These are phyloP conservation scores for Myrmecophaga tridactyla DNA, from an alignment of 2,113 vertebrate genomes.

Conservation along the genomic window DNA sequence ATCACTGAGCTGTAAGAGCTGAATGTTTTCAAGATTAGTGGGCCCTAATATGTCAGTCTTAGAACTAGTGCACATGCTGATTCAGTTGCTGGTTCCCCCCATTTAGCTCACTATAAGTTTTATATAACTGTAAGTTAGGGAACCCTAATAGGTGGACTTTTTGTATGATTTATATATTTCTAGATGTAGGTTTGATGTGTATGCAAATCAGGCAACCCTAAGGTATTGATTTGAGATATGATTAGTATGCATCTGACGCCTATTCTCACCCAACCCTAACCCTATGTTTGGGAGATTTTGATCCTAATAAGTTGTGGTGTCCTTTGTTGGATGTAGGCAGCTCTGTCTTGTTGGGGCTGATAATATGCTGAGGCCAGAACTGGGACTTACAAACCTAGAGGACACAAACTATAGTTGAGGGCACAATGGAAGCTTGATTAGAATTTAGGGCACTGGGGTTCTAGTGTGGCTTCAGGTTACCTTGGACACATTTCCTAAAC, in stretches of 20 bases:
- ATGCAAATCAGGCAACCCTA: neutral
- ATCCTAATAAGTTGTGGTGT: neutral
- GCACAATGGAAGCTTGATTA: neutral
- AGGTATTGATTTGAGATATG: neutral
- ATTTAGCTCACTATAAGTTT: neutral
- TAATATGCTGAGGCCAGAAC: neutral
- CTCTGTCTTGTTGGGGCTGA: neutral
- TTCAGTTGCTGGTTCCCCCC: neutral
- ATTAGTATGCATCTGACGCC: neutral
- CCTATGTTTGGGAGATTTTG: too few relatives aligned
- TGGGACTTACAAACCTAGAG: neutral
- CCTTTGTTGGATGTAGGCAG: neutral
- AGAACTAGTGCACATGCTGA: neutral
- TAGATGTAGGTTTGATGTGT: neutral
- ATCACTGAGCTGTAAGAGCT: neutral
- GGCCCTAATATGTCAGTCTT: neutral
- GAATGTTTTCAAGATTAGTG: neutral
- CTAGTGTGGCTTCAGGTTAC: neutral
- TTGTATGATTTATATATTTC: neutral
- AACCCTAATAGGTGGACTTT: neutral
- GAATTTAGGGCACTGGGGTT: neutral
- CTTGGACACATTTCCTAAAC: neutral
- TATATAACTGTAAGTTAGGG: neutral
- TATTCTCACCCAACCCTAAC: neutral
- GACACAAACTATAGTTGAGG: neutral